Conservation (phyloP, 2,888 invertebrate species). For the Melanotus villosus region DNA sequence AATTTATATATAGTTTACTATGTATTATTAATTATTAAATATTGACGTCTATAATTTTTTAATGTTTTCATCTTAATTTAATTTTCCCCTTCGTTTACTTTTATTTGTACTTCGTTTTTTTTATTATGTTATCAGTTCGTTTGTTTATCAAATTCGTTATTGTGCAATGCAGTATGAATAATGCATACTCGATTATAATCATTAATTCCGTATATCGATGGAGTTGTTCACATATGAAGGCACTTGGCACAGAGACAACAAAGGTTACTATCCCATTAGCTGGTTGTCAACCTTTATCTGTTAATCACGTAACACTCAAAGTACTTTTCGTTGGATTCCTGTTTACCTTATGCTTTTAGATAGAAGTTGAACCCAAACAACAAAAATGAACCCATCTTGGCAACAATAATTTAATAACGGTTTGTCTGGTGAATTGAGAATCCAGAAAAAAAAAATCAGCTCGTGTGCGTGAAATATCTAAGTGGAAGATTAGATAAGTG, state of each 20-base stretch:
- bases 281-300: background rate
- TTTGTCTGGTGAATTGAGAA: background rate
- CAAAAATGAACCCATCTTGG: slow-evolving; percentile 3
- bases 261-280: background rate
- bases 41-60: too few relatives aligned
- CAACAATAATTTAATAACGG: background rate
- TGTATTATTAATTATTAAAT: too few relatives aligned
- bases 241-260: background rate
- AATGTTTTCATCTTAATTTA: too few relatives aligned
- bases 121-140: too few relatives aligned
- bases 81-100: too few relatives aligned
- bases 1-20: too few relatives aligned
- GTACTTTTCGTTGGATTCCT: background rate
- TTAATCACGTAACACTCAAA: background rate
- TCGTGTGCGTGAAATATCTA: slow-evolving; percentile 6
- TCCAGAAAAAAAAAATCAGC: background rate
- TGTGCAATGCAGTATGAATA: background rate
- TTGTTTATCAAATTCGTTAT: too few relatives aligned
- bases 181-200: background rate
- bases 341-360: background rate
- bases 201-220: background rate
- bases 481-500: slow-evolving; percentile 32
- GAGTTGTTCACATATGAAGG: background rate
- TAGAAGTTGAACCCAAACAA: background rate
- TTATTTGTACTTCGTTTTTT: too few relatives aligned